Evolutionary conservation across 1,140 invertebrate species (phyloP).

Genomic region (Meloidogyne hapla): DNA sequence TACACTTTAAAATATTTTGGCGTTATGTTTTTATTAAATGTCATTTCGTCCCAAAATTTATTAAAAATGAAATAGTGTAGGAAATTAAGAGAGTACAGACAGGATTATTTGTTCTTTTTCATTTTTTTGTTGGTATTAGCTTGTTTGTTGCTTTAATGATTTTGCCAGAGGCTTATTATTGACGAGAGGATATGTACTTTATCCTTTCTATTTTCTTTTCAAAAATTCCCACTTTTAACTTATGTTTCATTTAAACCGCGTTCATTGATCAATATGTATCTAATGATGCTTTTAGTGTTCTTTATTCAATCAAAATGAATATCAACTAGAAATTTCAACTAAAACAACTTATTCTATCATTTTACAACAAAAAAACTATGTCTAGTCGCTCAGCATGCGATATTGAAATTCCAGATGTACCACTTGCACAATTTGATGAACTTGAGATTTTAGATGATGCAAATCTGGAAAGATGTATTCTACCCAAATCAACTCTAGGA

Average conservation of each 20-base stretch:
- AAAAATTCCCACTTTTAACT: neutral
- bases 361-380: neutral
- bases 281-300: neutral
- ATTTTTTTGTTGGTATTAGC: neutral
- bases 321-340: no score
- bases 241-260: neutral
- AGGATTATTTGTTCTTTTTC: neutral
- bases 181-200: neutral
- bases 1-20: neutral
- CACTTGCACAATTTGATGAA: constrained; percentile 50
- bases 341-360: neutral
- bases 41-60: neutral
- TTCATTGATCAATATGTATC: neutral
- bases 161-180: neutral
- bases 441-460: neutral
- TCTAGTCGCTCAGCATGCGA: constrained; percentile 25
- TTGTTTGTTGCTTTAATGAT: neutral
- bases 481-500: neutral
- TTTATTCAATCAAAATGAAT: neutral
- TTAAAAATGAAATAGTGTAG: neutral
- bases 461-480: neutral
- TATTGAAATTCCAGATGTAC: constrained; percentile 47
- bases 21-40: neutral
- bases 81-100: neutral
- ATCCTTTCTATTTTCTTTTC: neutral